Conservation (phyloP, 2,888 invertebrate species). For the Oligia latruncula region DNA sequence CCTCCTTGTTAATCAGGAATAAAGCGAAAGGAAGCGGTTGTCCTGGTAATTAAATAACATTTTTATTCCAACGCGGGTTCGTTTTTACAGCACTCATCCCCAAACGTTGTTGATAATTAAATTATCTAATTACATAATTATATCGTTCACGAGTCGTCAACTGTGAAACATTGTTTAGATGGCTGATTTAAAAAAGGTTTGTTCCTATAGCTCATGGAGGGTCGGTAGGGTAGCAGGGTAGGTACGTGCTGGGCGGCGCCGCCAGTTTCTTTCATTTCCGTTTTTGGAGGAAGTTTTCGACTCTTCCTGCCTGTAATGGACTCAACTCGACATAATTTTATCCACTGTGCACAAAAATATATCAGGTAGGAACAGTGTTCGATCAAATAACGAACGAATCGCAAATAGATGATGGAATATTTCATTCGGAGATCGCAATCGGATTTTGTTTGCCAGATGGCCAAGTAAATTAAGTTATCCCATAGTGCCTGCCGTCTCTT, state of each 20-base stretch:
- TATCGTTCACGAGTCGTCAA: slow-evolving; percentile 62
- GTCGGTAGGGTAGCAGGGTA: slow-evolving; percentile 31
- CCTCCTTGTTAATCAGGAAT: slow-evolving; percentile 39
- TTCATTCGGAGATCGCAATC: slow-evolving; percentile 46
- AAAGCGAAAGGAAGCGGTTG: slow-evolving; percentile 41
- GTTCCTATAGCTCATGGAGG: slow-evolving; percentile 29
- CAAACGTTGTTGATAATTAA: slow-evolving; percentile 60
- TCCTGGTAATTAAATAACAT: slow-evolving; percentile 60
- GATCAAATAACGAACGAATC: slow-evolving; percentile 55
- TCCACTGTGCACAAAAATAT: slow-evolving; percentile 63
- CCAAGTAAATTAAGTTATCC: slow-evolving; percentile 35
- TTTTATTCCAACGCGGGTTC: slow-evolving; percentile 46
- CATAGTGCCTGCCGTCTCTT: slow-evolving; percentile 5
- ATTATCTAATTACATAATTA: slow-evolving; percentile 64
- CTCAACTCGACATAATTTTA: slow-evolving; percentile 72
- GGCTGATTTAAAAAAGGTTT: slow-evolving; percentile 59
- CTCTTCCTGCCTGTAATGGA: slow-evolving; percentile 81
- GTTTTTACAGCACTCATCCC: slow-evolving; percentile 57
- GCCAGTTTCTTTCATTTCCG: slow-evolving; percentile 82
- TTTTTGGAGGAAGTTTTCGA: slow-evolving; percentile 75
- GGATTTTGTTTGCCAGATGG: slow-evolving; percentile 26
- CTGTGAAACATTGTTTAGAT: slow-evolving; percentile 56
- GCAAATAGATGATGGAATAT: slow-evolving; percentile 44
- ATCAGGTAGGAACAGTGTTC: slow-evolving; percentile 51
- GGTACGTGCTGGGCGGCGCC: slow-evolving; percentile 72